Evolutionary conservation across 1,140 invertebrate genomes (phyloP).

Genomic region (Trypoxylus dichotomus): DNA sequence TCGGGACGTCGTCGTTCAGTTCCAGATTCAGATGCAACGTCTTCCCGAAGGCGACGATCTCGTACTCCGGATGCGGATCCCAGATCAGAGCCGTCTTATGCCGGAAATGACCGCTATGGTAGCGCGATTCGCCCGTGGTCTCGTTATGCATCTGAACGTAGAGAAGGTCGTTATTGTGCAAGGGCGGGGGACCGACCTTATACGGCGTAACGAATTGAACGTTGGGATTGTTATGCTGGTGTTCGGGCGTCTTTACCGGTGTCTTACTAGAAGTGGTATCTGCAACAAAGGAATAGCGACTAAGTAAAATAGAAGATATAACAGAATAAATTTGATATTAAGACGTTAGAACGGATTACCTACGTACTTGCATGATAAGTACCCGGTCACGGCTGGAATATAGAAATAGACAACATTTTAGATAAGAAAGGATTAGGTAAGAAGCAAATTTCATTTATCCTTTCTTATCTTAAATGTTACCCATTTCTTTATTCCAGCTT

Average conservation of each 20-base stretch:
- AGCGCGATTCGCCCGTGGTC: constrained; percentile 39
- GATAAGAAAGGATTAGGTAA: no score
- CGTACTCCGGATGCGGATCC: constrained; percentile 74
- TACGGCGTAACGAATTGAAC: constrained; percentile 42
- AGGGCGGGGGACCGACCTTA: constrained; percentile 44
- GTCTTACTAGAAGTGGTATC: no score
- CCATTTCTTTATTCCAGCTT: no score
- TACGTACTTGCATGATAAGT: no score
- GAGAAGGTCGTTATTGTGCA: constrained; percentile 42
- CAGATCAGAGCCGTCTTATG: constrained; percentile 63
- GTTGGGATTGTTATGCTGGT: not conserved
- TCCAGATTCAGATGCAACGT: constrained; percentile 60
- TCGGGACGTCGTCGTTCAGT: constrained; percentile 59
- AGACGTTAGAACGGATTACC: no score
- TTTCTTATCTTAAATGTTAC: no score
- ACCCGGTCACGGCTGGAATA: no score
- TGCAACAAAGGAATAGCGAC: no score
- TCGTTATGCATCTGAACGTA: constrained; percentile 39
- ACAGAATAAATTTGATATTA: no score
- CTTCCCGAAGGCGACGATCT: constrained; percentile 65
- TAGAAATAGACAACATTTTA: no score
- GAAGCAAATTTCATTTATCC: no score
- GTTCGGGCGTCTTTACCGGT: not conserved
- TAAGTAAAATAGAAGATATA: no score
- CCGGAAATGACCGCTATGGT: constrained; percentile 67